Base-by-base conservation (phyloP, 2,888 invertebrate species). In the Saturnia pavonia region DNA sequence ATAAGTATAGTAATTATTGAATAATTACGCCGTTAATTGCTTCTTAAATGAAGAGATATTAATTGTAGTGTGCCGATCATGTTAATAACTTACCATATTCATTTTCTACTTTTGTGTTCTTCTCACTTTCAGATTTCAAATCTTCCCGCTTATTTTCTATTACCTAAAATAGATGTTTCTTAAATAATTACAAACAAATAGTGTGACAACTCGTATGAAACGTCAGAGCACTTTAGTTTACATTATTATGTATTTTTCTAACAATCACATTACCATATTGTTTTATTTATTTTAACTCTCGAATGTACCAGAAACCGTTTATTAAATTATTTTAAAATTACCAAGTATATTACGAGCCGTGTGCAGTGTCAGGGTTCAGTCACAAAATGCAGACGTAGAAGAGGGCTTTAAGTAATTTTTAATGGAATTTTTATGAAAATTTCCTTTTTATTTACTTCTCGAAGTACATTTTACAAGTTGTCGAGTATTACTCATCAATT, bases 91-190 rank as follows among this genome's bases (percentile, higher is more conserved):
- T 81, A 92, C 92, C 87, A 75, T 79, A 89, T 74, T 85, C 82
- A 72, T 80, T 72, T 63, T 88, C 87, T 1, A 76, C 83, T 78
- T 89, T 86, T 2, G 84, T 73, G 79, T 82, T 80, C 22, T 68
- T 75, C 0, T 74, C 66, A 57, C 82, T 80, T 74, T 87, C 84
- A 12, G 69, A 71, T 68, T 79, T 81, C 43, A 91, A 72, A 75
- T 91, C 87, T 67, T 80, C 74, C 71, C 88, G 82, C 72, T 91
- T 91, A 42, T 80, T 84, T 72, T 73, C 74, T 48, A 92, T 88
- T 6, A 92, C 85, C 92, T 92, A 72, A 9, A 57, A 25, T 27
- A 27, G 12, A 1, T 25, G 14, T 25, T 25, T 25, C 25, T 4
- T 57, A 25, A 57, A 25, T 11, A 25, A 8, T 57, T 25, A 16